phyloP scores from a whole-genome alignment of 2,797 vertebrate species.

The Pelochelys cantorii region DNA sequence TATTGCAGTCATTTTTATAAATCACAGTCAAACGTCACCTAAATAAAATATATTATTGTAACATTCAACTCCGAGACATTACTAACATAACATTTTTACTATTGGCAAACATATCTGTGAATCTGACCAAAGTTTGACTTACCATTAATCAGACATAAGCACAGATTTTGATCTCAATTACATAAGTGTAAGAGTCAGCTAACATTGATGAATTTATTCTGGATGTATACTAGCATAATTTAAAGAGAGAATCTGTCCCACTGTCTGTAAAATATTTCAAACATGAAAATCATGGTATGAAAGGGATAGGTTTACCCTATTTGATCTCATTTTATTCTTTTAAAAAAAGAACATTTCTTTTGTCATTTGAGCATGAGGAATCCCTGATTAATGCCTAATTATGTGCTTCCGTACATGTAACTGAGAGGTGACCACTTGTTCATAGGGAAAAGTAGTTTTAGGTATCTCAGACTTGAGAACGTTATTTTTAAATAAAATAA shows the following conservation, averaged over 20 bases:
- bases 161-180: not conserved
- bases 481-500: not conserved
- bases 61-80: not conserved
- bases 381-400: not conserved
- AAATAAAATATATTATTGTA: not conserved
- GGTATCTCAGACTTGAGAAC: not conserved
- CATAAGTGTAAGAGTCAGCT: not conserved
- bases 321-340: not conserved
- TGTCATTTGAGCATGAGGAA: not conserved
- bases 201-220: not conserved
- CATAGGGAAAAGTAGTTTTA: not conserved
- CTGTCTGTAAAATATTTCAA: not conserved
- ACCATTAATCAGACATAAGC: not conserved
- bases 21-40: not conserved
- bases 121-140: not conserved
- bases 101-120: not conserved
- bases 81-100: not conserved
- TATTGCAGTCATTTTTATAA: not conserved
- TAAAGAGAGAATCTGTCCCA: not conserved
- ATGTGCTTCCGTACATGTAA: not conserved
- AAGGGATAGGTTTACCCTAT: not conserved
- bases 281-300: not conserved
- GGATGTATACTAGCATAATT: not conserved
- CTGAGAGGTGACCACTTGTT: not conserved
- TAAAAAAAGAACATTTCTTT: not conserved